Conservation (phyloP, 2,113 vertebrate species). For the Calidris pugnax region DNA sequence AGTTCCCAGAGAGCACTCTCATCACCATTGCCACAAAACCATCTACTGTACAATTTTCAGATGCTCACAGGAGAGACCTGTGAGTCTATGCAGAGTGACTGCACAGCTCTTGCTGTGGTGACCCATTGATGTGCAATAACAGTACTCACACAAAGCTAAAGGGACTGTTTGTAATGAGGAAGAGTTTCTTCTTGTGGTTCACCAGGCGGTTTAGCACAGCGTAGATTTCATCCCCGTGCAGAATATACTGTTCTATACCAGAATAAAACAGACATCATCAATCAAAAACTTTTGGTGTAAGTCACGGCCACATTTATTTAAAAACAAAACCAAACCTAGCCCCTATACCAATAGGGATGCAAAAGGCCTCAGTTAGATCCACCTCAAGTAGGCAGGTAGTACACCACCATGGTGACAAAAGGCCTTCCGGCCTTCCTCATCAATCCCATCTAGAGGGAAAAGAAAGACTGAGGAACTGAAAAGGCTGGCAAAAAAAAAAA, state of each 20-base stretch:
- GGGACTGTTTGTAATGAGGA: constrained; percentile 86
- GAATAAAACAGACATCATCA: background rate
- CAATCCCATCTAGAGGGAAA: background rate
- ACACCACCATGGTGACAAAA: background rate
- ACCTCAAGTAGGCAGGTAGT: background rate
- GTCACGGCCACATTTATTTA: background rate
- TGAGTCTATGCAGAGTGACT: no score
- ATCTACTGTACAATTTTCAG: background rate
- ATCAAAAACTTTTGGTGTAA: background rate
- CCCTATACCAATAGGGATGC: background rate
- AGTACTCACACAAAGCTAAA: constrained; percentile 84
- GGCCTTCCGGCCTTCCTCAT: background rate
- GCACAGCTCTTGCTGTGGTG: background rate
- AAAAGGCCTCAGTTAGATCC: background rate
- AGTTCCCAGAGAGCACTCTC: background rate
- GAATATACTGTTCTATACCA: constrained; percentile 77
- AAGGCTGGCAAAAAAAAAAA: background rate
- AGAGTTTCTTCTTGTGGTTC: constrained; percentile 81
- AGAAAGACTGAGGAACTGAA: background rate
- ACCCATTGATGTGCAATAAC: background rate
- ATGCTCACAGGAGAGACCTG: background rate
- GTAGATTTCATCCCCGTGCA: constrained; percentile 79
- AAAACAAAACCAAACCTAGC: background rate
- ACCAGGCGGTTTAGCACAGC: constrained; percentile 80
- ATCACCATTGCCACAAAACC: background rate